phyloP scores from a whole-genome alignment of 2,113 vertebrate genomes.

The Gadus macrocephalus region DNA sequence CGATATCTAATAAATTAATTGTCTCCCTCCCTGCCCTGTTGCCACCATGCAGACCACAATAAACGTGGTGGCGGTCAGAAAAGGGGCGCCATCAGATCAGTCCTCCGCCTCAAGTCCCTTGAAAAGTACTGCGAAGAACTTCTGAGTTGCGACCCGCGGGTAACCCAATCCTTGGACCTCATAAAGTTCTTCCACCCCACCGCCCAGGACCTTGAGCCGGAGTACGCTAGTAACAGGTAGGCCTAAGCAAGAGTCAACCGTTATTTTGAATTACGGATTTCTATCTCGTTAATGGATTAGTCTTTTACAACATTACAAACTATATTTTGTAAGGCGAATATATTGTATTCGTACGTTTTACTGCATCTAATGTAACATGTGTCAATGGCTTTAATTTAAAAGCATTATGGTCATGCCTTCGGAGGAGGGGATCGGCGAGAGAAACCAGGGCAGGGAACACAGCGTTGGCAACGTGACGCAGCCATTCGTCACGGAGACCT shows the following conservation, averaged over 20 bases:
- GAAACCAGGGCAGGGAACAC: background rate
- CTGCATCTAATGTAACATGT: background rate
- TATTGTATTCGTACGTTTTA: background rate
- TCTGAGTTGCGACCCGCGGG: slow-evolving; percentile 55
- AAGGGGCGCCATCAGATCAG: slow-evolving; percentile 40
- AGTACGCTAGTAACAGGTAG: slow-evolving; percentile 83
- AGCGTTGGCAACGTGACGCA: slow-evolving; percentile 50
- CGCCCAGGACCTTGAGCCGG: slow-evolving; percentile 73
- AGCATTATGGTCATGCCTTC: slow-evolving; percentile 83
- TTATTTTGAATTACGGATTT: background rate
- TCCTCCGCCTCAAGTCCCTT: slow-evolving; percentile 68
- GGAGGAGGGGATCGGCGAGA: slow-evolving; percentile 24
- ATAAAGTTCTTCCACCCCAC: slow-evolving; percentile 79
- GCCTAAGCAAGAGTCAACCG: background rate
- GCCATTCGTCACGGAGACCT: slow-evolving; percentile 75
- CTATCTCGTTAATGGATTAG: too few species aligned
- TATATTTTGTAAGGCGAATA: background rate
- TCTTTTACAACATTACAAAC: too few species aligned
- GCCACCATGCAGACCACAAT: slow-evolving; percentile 29
- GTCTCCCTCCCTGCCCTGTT: too few species aligned
- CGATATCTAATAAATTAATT: too few species aligned
- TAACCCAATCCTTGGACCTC: slow-evolving; percentile 64
- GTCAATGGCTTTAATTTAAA: slow-evolving; percentile 1
- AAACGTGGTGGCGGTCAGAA: background rate
- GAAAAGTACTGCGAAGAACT: slow-evolving; percentile 76